Conservation (phyloP, 2,797 vertebrate genomes). For the Hybognathus amarus region DNA sequence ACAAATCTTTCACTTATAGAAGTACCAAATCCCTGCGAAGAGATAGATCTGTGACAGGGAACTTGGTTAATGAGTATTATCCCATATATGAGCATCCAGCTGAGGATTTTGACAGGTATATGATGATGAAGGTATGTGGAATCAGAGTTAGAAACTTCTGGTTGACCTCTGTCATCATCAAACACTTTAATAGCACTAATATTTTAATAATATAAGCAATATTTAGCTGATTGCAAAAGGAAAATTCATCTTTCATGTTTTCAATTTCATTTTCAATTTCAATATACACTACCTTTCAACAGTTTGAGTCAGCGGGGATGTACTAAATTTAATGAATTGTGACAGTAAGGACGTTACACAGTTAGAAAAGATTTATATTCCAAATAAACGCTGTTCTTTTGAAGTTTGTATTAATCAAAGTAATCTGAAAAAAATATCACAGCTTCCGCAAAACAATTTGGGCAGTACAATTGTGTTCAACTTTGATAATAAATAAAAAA, state of each 20-base stretch:
- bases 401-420: background rate
- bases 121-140: background rate
- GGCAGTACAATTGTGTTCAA: background rate
- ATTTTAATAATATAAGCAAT: background rate
- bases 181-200: background rate
- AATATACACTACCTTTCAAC: background rate
- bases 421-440: background rate
- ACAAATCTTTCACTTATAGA: constrained; percentile 39
- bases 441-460: background rate
- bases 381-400: background rate
- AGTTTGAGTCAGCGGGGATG: background rate
- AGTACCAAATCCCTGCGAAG: background rate
- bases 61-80: constrained; percentile 27
- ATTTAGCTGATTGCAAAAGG: background rate
- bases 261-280: background rate
- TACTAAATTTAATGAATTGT: background rate
- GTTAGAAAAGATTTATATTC: background rate
- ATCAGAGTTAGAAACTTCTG: background rate
- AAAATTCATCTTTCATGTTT: background rate
- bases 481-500: background rate
- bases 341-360: background rate
- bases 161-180: background rate
- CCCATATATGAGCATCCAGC: constrained; percentile 11
- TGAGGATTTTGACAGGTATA: background rate
- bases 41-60: constrained; percentile 1